Conservation (phyloP, 1,140 invertebrate genomes). For the Heliconius hermathena region DNA sequence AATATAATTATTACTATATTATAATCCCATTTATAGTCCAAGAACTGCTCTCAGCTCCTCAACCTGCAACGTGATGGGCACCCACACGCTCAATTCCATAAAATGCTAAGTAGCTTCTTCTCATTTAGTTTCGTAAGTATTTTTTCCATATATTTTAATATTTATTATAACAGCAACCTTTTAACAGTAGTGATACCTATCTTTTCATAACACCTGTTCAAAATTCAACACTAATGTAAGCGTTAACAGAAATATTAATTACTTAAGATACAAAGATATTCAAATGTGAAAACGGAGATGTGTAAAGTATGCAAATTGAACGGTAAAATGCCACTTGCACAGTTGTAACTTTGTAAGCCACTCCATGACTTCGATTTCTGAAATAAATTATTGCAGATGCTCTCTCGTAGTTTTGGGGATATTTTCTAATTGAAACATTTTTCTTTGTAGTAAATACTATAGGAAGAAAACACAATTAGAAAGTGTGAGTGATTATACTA, state of each 20-base stretch:
- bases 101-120: too few relatives aligned
- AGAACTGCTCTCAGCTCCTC: too few relatives aligned
- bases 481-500: too few relatives aligned
- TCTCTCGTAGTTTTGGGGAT: neutral
- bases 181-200: neutral
- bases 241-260: conserved; percentile 21
- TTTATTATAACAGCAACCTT: neutral
- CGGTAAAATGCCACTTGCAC: conserved; percentile 35
- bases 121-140: too few relatives aligned
- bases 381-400: neutral
- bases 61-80: too few relatives aligned
- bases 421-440: neutral
- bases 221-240: conserved; percentile 5
- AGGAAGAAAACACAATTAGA: too few relatives aligned
- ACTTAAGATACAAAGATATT: conserved; percentile 29
- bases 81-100: too few relatives aligned
- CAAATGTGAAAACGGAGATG: conserved; percentile 21
- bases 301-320: conserved; percentile 23
- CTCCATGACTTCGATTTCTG: neutral
- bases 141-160: neutral
- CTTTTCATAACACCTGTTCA: neutral
- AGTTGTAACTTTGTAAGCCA: neutral
- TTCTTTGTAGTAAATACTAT: neutral
- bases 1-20: too few relatives aligned
- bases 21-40: too few relatives aligned